Evolutionary conservation across 2,888 invertebrate species (phyloP), one percentile per base, ranked within the genome.

Genomic region (Drosophila cognata): DNA sequence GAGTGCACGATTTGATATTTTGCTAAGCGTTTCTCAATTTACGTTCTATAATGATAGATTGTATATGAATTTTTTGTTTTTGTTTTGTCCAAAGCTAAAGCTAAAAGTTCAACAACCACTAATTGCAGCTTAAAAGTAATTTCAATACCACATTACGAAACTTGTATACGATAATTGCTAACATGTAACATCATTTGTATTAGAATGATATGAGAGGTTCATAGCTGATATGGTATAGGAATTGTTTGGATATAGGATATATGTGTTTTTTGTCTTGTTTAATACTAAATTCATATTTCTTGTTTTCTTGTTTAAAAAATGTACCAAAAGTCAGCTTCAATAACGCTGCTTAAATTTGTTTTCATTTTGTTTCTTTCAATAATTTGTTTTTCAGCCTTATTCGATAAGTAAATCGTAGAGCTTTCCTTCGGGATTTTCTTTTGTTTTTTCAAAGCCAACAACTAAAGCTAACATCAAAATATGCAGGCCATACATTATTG

Each of bases 71-170:
- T 74, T 52, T 72, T 70, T 41, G 65, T 75, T 35, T 66, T 6
- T 38, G 41, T 38, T 38, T 73, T 73, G 38, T 38, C 52, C 61
- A 72, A 85, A 83, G 87, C 87, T 87, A 87, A 87, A 87, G 87
- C 87, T 88, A 89, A 88, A 77, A 79, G 75, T 88, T 88, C 80
- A 88, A 88, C 87, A 88, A 88, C 87, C 87, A 86, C 87, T 88
- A 88, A 89, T 89, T 87, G 85, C 87, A 84, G 82, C 87, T 88
- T 89, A 88, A 83, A 85, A 88, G 82, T 88, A 89, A 82, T 85
- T 83, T 83, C 71, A 74, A 82, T 84, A 75, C 83, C 84, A 86
- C 84, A 82, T 77, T 79, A 83, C 71, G 79, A 83, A 81, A 83
- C 66, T 84, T 84, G 75, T 81, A 81, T 88, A 78, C 68, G 50